Evolutionary conservation across 2,888 invertebrate genomes (phyloP).

Genomic region (Lithophane semibrunnea): DNA sequence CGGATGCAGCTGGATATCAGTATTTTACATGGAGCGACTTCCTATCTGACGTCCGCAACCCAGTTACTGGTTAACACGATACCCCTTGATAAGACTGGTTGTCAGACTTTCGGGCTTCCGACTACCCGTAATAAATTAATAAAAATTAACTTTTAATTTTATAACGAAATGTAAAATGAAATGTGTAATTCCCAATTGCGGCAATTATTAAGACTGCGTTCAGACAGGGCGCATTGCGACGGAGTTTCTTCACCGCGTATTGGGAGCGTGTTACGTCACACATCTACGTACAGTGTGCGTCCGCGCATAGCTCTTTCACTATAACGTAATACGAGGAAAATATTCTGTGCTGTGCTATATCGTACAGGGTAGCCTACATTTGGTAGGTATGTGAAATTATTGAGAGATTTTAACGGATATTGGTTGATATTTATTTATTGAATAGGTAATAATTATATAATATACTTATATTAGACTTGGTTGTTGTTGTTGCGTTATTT

Average conservation of each 20-base stretch:
- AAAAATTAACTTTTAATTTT: background rate
- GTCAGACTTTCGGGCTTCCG: too few relatives aligned
- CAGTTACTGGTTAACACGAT: too few relatives aligned
- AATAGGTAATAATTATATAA: background rate
- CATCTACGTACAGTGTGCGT: conserved; percentile 42
- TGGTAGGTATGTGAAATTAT: conserved; percentile 21
- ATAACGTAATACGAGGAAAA: conserved; percentile 67
- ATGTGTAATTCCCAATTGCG: conserved; percentile 14
- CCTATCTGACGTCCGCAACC: too few relatives aligned
- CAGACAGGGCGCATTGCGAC: conserved; percentile 37
- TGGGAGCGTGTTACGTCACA: conserved; percentile 65
- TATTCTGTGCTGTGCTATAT: conserved; percentile 59
- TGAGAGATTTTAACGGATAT: conserved; percentile 10
- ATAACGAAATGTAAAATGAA: conserved; percentile 15
- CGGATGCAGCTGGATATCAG: too few relatives aligned
- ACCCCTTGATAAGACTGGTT: too few relatives aligned
- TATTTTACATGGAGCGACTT: too few relatives aligned
- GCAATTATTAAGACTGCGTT: conserved; percentile 50
- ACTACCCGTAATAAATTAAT: too few relatives aligned
- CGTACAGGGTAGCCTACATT: conserved; percentile 31
- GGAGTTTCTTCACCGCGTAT: conserved; percentile 60
- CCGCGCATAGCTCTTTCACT: conserved; percentile 60
- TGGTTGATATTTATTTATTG: background rate
- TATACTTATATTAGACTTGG: too few relatives aligned
- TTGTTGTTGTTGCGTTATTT: too few relatives aligned